Evolutionary conservation across 1,140 invertebrate genomes (phyloP).

Genomic region (Thrips palmi): DNA sequence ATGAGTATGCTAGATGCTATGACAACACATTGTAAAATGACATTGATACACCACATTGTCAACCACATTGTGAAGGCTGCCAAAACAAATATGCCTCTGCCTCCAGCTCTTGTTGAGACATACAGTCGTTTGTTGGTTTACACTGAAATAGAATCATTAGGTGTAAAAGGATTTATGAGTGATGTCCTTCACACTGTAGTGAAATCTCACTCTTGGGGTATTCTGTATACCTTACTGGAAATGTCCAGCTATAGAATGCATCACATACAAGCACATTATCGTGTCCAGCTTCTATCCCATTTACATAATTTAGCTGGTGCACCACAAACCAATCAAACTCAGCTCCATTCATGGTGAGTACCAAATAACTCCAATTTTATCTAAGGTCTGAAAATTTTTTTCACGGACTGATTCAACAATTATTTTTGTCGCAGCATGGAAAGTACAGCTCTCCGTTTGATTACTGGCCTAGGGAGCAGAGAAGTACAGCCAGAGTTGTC

Average conservation of each 20-base stretch:
- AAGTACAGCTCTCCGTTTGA: conserved; percentile 77
- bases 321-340: conserved; percentile 85
- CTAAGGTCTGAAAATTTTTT: conserved; percentile 7
- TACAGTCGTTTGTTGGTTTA: conserved; percentile 86
- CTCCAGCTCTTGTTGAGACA: conserved; percentile 86
- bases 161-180: conserved; percentile 94
- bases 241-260: conserved; percentile 94
- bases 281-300: conserved; percentile 77
- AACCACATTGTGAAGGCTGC: conserved; percentile 75
- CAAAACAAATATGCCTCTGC: conserved; percentile 59
- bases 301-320: conserved; percentile 74
- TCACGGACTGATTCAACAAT: conserved; percentile 9
- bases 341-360: conserved; percentile 71
- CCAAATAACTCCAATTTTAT: background rate
- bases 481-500: conserved; percentile 84
- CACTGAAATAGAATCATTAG: conserved; percentile 90
- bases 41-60: conserved; percentile 85
- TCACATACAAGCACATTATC: conserved; percentile 88
- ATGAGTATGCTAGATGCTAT: conserved; percentile 88
- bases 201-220: conserved; percentile 85
- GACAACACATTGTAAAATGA: conserved; percentile 74
- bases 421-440: conserved; percentile 49
- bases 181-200: conserved; percentile 71
- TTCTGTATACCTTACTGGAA: conserved; percentile 81
- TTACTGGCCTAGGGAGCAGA: conserved; percentile 75